Evolutionary conservation across 2,113 vertebrate species (phyloP).

Genomic region (Dicerorhinus sumatrensis): DNA sequence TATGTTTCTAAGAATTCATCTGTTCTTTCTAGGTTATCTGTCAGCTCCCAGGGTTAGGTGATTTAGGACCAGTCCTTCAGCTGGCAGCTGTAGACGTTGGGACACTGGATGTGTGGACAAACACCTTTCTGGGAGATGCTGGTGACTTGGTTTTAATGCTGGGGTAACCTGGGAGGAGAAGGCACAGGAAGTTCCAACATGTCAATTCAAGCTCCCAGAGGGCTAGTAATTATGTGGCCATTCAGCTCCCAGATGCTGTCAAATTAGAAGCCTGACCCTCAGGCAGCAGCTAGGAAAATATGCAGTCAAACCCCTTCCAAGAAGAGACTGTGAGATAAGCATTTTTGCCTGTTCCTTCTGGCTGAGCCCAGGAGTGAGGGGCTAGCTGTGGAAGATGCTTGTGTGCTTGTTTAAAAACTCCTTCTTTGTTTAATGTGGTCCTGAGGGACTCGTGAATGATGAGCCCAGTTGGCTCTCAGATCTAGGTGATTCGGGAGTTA

Average conservation of each 20-base stretch:
- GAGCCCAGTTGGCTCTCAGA: not conserved
- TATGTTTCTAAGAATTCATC: not conserved
- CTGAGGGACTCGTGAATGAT: not conserved
- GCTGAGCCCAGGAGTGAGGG: not conserved
- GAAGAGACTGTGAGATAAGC: not conserved
- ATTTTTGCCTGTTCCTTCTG: not conserved
- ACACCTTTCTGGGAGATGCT: not conserved
- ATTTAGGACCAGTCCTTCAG: not conserved
- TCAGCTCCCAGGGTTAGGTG: not conserved
- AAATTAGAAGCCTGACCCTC: not conserved
- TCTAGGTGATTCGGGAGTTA: not conserved
- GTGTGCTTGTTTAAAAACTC: not conserved
- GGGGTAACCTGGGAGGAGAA: not conserved
- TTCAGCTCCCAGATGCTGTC: too few relatives aligned
- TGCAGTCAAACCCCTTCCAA: not conserved
- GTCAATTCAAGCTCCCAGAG: too few relatives aligned
- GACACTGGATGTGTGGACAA: not conserved
- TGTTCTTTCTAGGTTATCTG: not conserved
- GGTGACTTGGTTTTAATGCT: not conserved
- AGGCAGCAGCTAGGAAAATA: not conserved
- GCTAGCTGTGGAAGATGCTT: not conserved
- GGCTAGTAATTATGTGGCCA: too few relatives aligned
- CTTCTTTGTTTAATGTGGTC: not conserved
- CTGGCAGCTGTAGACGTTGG: not conserved
- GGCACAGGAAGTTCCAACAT: not conserved